phyloP scores from a whole-genome alignment of 2,888 invertebrate genomes.

The Eulithis testata region DNA sequence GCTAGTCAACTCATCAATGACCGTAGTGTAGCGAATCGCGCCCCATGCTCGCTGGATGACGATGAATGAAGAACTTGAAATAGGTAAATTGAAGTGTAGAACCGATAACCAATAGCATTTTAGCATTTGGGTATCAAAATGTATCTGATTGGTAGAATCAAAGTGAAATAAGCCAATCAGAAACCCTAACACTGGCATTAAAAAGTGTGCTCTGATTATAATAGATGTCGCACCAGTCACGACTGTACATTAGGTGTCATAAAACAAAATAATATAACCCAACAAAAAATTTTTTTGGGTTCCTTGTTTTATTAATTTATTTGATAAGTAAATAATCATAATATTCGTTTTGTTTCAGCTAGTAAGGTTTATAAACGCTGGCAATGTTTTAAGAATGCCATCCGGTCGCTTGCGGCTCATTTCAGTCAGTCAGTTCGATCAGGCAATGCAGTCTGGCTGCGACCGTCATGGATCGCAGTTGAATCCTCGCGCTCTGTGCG shows the following conservation, averaged over 20 bases:
- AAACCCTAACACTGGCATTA: constrained; percentile 7
- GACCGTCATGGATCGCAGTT: constrained; percentile 79
- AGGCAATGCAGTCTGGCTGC: constrained; percentile 66
- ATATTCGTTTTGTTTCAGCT: not conserved
- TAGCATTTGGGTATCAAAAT: constrained; percentile 1
- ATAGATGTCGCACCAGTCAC: constrained; percentile 25
- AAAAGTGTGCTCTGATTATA: not conserved
- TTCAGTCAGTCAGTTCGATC: constrained; percentile 47
- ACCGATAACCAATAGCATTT: constrained; percentile 18
- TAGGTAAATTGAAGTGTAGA: not conserved
- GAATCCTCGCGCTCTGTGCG: constrained; percentile 58
- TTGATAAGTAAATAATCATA: not conserved
- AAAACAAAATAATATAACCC: constrained; percentile 11
- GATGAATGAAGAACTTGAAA: constrained; percentile 28
- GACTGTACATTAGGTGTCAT: not conserved
- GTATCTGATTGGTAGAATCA: constrained; percentile 16
- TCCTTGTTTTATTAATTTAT: no score
- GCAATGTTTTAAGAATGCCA: constrained; percentile 34
- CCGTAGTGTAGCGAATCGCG: not conserved
- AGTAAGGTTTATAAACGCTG: constrained; percentile 10
- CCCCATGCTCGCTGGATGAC: not conserved
- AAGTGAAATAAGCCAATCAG: constrained; percentile 17
- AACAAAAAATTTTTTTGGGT: constrained; percentile 10
- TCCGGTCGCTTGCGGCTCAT: constrained; percentile 58
- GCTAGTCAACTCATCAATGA: not conserved